Percentiles rank a stretch among this genome's conserved stretches.
Conservation (phyloP, 2,888 invertebrate species). For the Chaitophorus viminalis region DNA sequence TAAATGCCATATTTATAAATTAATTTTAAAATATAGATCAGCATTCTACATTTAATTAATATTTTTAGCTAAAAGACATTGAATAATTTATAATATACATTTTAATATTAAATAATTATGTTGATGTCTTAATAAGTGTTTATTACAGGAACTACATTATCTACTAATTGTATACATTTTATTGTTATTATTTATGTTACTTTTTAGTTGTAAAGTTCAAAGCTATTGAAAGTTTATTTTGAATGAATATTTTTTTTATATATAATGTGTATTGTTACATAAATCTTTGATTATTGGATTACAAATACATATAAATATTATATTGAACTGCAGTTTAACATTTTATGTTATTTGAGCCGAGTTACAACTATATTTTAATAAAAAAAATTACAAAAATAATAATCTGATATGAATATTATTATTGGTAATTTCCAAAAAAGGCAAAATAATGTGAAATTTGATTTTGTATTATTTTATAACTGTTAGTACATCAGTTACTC, state of each 20-base stretch:
- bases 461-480: too few species aligned
- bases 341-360: too few species aligned
- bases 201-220: background rate
- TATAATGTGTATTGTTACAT: background rate
- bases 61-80: background rate
- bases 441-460: too few species aligned
- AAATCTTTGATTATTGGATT: background rate
- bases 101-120: background rate
- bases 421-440: too few species aligned
- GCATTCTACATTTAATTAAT: background rate
- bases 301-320: too few species aligned
- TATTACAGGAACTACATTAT: constrained; percentile 3
- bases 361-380: too few species aligned
- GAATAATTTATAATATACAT: background rate
- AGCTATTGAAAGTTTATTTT: constrained; percentile 15
- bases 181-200: background rate
- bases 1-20: background rate
- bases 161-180: background rate
- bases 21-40: constrained; percentile 1
- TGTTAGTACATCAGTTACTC: too few species aligned
- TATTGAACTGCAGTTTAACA: too few species aligned
- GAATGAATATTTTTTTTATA: constrained; percentile 1
- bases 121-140: background rate
- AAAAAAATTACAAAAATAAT: too few species aligned
- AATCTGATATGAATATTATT: too few species aligned